Percentiles rank a stretch among this genome's conserved stretches.
Conservation (phyloP, 2,888 invertebrate species). For the Tortrix viridana region DNA sequence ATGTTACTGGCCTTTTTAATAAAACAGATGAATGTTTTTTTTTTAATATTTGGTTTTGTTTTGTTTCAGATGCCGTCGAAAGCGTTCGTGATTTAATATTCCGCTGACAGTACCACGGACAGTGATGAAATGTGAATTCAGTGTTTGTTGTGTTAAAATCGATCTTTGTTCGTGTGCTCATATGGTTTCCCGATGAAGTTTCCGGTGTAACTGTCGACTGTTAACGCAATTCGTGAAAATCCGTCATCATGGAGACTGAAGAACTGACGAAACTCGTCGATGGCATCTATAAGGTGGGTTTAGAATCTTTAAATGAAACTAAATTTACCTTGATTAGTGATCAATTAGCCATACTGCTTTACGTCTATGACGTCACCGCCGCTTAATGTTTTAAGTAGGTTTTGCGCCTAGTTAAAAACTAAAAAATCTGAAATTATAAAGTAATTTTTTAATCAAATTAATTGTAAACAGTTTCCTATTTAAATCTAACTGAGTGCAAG, state of each 20-base stretch:
- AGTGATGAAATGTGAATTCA: conserved; percentile 78
- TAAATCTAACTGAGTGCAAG: no score
- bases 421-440: no score
- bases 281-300: conserved; percentile 93
- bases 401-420: no score
- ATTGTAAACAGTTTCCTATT: no score
- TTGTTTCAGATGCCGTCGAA: conserved; percentile 80
- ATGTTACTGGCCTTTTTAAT: conserved; percentile 13
- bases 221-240: conserved; percentile 64
- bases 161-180: conserved; percentile 61
- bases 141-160: conserved; percentile 72
- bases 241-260: conserved; percentile 90
- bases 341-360: no score
- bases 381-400: no score
- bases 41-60: conserved; percentile 55
- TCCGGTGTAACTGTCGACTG: conserved; percentile 66
- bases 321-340: no score
- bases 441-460: no score
- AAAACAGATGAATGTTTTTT: conserved; percentile 3
- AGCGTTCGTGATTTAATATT: conserved; percentile 68
- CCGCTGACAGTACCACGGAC: conserved; percentile 50
- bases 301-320: conserved; percentile 3
- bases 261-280: conserved; percentile 95
- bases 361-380: no score
- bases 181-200: conserved; percentile 73